Base-by-base conservation (phyloP, 2,888 invertebrate species). In the Aquatica leii region DNA sequence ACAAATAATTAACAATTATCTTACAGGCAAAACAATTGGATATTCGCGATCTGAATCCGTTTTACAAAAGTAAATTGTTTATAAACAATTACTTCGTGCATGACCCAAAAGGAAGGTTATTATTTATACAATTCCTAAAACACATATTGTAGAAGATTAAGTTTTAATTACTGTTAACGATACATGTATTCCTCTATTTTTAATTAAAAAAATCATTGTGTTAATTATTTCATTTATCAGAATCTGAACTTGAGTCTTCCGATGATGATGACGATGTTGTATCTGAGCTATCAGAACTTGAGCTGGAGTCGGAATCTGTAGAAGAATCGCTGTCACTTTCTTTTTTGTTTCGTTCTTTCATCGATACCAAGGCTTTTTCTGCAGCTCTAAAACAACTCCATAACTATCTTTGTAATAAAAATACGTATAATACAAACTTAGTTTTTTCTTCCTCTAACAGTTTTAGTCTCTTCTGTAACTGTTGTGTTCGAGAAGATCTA, bases 41-140 rank as follows among this genome's bases (percentile, higher is more conserved):
- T 78, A 94, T 98, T 62, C 86, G 88, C 67, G 94, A 95, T 79
- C 82, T 98, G 59, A 90, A 92, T 72, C 88, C 93, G 0, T 99
- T 99, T 83, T 98, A 95, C 74, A 90, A 94, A 15, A 97, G 96
- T 73, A 88, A 92, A 41, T 85, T 97, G 71, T 99, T 99, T 82
- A 90, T 90, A 76, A 86, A 87, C 60, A 97, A 99, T 78, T 90
- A 92, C 73, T 99, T 95, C 78, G 84, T 86, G 0, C 96, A 94
- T 73, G 97, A 99, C 81, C 76, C 88, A 1, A 90, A 75, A 86
- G 93, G 52, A 96, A 93, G 78, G 85, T 94, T 20, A 97, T 98
- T 71, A 82, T 95, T 49, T 96, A 98, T 77, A 87, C 88, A 4
- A 83, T 92, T 52, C 89, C 91, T 0, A 90, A 91, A 71, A 83